phyloP scores from a whole-genome alignment of 2,113 vertebrate genomes.

The Eulemur macaco region DNA sequence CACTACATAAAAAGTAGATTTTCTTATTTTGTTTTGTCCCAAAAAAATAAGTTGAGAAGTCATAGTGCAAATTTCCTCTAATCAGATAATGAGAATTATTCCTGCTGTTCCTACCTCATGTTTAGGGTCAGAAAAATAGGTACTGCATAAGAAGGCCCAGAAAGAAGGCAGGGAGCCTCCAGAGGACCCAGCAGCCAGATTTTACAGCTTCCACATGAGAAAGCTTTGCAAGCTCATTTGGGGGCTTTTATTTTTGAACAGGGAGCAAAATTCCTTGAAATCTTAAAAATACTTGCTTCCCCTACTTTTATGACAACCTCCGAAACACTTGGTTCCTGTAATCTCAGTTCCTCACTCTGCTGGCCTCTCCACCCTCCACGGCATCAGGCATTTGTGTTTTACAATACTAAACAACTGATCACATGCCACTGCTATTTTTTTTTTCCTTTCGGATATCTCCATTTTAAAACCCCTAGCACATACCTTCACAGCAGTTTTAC shows the following conservation, averaged over 20 bases:
- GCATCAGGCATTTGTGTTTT: rapidly evolving
- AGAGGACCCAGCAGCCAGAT: not conserved
- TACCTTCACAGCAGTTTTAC: not conserved
- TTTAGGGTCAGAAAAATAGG: not conserved
- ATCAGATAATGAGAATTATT: not conserved
- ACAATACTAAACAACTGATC: not conserved
- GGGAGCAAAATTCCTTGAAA: not conserved
- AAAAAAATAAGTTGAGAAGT: not conserved
- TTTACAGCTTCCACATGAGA: not conserved
- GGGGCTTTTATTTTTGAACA: not conserved
- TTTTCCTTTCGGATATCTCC: not conserved
- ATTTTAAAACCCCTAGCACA: not conserved
- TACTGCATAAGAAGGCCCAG: not conserved
- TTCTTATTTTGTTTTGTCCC: not conserved
- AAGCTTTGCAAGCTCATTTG: not conserved
- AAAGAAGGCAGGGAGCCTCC: not conserved
- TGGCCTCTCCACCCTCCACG: not conserved
- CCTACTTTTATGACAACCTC: not conserved
- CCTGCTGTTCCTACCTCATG: not conserved
- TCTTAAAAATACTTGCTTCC: not conserved
- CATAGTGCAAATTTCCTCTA: not conserved
- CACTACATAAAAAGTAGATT: not conserved
- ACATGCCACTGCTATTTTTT: not conserved
- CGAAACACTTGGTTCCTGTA: not conserved
- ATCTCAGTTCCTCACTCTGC: not conserved